Percentiles rank a stretch among this genome's conserved stretches.
phyloP scores from a whole-genome alignment of 2,888 invertebrate genomes.

The Apotomis turbidana region DNA sequence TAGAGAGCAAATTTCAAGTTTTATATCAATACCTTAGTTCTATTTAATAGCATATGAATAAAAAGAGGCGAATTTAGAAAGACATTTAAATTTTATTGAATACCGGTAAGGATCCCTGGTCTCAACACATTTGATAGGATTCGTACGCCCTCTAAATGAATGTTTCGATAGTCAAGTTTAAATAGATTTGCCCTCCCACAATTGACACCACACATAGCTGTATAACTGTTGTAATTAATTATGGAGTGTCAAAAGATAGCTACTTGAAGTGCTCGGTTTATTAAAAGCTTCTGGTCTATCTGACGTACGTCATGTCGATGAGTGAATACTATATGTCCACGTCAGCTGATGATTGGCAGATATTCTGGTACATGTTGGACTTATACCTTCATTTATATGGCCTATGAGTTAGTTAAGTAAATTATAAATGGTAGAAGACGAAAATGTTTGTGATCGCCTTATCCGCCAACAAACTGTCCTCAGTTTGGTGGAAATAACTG shows the following conservation, averaged over 20 bases:
- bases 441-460: no score
- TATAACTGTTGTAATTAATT: constrained; percentile 22
- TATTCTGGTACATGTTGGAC: not conserved
- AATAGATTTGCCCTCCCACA: constrained; percentile 24
- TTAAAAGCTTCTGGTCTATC: constrained; percentile 2
- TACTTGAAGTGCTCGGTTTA: constrained; percentile 11
- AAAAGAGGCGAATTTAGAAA: no score
- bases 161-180: constrained; percentile 6
- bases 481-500: no score
- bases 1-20: no score
- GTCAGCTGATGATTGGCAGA: constrained; percentile 19
- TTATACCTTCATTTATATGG: no score
- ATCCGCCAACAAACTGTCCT: no score
- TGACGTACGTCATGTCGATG: constrained; percentile 19
- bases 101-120: no score
- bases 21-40: no score
- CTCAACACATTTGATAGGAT: not conserved
- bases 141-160: constrained; percentile 19
- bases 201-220: constrained; percentile 5
- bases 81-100: no score
- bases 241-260: constrained; percentile 12
- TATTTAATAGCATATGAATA: no score
- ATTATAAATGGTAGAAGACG: no score
- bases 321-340: constrained; percentile 23
- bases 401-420: no score